A percentile compares a stretch with the other conserved stretches of the same genome.
phyloP scores from a whole-genome alignment of 1,140 invertebrate genomes.

The Spodoptera litura region DNA sequence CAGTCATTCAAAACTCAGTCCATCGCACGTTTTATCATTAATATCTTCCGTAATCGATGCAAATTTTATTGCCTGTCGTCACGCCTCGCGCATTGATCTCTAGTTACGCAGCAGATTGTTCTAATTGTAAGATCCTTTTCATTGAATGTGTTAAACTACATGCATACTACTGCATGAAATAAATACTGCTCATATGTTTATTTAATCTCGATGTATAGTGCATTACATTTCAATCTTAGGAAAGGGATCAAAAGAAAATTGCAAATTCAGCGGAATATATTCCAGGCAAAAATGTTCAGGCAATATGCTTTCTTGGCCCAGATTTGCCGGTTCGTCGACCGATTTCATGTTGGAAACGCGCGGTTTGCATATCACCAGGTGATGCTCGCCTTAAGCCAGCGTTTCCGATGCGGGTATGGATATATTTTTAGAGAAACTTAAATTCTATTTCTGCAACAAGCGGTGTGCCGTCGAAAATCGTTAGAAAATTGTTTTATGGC shows the following conservation, averaged over 20 bases:
- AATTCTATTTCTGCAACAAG: slow-evolving; percentile 68
- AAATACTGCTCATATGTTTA: not conserved
- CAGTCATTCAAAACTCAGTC: slow-evolving; percentile 29
- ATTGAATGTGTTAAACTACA: not conserved
- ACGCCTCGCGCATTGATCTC: slow-evolving; percentile 46
- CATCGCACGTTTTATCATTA: slow-evolving; percentile 39
- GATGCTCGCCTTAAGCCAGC: slow-evolving; percentile 68
- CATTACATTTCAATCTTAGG: slow-evolving; percentile 34
- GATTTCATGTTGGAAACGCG: slow-evolving; percentile 73
- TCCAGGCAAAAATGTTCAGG: slow-evolving; percentile 67
- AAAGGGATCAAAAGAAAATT: slow-evolving; percentile 44
- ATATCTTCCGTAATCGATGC: slow-evolving; percentile 52
- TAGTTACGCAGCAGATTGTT: slow-evolving; percentile 13
- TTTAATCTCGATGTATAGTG: not conserved
- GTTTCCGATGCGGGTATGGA: slow-evolving; percentile 64
- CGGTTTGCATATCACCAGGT: slow-evolving; percentile 67
- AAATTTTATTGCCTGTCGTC: slow-evolving; percentile 48
- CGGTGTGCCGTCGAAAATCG: slow-evolving; percentile 49
- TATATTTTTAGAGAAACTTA: slow-evolving; percentile 68
- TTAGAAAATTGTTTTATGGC: slow-evolving; percentile 55
- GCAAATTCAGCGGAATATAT: slow-evolving; percentile 53
- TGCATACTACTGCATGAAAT: no score
- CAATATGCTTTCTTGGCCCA: slow-evolving; percentile 77
- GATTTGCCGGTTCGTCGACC: slow-evolving; percentile 79
- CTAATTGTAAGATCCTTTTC: slow-evolving; percentile 12